These are phyloP conservation scores for Mesembrinibis cayennensis DNA, from an alignment of 2,113 vertebrate genomes.

Conservation along the genomic window DNA sequence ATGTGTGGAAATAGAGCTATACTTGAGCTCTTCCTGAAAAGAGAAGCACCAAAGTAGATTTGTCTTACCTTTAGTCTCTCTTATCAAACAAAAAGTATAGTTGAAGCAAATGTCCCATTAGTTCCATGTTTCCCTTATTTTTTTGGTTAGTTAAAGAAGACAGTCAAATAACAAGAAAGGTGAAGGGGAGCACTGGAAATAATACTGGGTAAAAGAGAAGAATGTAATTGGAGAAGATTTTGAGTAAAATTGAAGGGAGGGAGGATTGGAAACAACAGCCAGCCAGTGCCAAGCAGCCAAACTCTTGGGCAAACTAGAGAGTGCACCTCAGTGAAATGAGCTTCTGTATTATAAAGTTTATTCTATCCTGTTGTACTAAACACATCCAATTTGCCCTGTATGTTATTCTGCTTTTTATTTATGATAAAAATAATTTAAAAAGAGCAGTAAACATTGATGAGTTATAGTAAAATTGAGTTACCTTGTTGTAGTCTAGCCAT, in stretches of 20 bases:
- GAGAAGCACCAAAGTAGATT: neutral
- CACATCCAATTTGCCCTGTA: neutral
- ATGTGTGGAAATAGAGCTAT: neutral
- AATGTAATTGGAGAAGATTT: neutral
- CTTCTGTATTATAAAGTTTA: neutral
- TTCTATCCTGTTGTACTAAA: neutral
- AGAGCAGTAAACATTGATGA: neutral
- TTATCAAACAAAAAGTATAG: neutral
- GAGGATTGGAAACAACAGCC: neutral
- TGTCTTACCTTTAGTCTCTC: neutral
- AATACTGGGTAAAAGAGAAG: neutral
- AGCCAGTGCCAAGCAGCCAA: neutral
- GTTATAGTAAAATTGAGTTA: neutral
- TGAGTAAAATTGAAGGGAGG: neutral
- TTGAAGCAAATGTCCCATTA: neutral
- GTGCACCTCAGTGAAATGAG: neutral
- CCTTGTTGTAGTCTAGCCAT: neutral
- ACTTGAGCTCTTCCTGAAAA: neutral
- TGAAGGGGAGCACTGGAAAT: neutral
- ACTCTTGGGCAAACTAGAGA: neutral
- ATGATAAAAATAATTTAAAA: neutral
- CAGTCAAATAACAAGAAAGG: neutral
- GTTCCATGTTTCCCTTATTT: neutral
- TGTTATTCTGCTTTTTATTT: neutral
- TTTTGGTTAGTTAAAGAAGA: neutral